phyloP scores from a whole-genome alignment of 2,888 invertebrate species.

The Drosophila engyochracea region DNA sequence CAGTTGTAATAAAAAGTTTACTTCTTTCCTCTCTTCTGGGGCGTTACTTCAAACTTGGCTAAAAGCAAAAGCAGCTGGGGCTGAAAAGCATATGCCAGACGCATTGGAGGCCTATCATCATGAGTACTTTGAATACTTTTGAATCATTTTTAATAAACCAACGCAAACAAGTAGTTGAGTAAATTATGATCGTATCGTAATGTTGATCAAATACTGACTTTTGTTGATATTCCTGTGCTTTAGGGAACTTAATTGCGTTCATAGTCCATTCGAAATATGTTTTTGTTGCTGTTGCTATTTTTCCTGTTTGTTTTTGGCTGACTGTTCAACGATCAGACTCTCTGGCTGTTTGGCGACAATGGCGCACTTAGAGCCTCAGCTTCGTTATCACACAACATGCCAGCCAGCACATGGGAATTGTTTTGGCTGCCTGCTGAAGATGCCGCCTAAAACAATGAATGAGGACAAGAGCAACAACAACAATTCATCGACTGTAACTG shows the following conservation, averaged over 20 bases:
- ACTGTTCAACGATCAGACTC: background rate
- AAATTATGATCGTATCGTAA: conserved; percentile 36
- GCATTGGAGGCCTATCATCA: conserved; percentile 41
- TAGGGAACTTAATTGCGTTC: conserved; percentile 67
- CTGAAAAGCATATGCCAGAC: conserved; percentile 13
- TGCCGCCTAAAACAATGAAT: conserved; percentile 71
- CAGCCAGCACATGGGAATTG: conserved; percentile 80
- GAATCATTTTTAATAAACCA: conserved; percentile 26
- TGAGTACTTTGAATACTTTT: conserved; percentile 45
- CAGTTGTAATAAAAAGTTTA: conserved; percentile 65
- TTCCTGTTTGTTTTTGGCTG: conserved; percentile 20
- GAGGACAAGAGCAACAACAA: conserved; percentile 43
- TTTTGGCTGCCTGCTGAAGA: conserved; percentile 41
- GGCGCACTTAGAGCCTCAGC: conserved; percentile 52
- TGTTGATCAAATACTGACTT: conserved; percentile 14
- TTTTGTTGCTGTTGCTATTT: conserved; percentile 4
- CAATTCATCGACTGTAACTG: conserved; percentile 39
- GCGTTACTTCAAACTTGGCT: conserved; percentile 39
- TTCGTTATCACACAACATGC: conserved; percentile 80
- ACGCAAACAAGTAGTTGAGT: conserved; percentile 54
- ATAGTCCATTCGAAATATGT: conserved; percentile 30
- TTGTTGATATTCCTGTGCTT: conserved; percentile 10
- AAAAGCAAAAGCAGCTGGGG: conserved; percentile 29
- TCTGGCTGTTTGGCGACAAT: conserved; percentile 58
- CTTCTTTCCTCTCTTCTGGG: conserved; percentile 29